These are phyloP conservation scores for Choloepus hoffmanni DNA, from an alignment of 2,113 vertebrate species.

Conservation along the genomic window DNA sequence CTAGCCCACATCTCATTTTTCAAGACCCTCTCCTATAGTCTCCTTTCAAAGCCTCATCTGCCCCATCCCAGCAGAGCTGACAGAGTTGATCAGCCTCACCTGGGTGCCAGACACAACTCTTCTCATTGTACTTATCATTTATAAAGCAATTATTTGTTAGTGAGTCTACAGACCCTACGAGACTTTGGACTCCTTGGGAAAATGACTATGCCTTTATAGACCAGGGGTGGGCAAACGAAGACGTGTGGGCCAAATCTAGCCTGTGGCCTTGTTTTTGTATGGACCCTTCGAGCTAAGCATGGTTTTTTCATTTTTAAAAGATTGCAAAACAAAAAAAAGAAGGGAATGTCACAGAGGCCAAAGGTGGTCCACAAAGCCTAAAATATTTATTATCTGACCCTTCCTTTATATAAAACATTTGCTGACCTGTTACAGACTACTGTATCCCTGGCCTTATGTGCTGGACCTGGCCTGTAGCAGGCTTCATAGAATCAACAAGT, in stretches of 20 bases:
- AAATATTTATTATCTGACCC: background rate
- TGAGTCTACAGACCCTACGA: background rate
- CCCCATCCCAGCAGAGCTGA: background rate
- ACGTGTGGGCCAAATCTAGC: background rate
- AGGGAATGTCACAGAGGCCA: background rate
- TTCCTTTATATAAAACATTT: background rate
- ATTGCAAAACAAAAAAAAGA: background rate
- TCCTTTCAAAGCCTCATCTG: slow-evolving; percentile 2
- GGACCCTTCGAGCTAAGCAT: background rate
- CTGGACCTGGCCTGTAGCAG: background rate
- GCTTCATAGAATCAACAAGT: background rate
- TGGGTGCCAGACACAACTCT: background rate
- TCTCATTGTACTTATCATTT: background rate
- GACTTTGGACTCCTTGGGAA: background rate
- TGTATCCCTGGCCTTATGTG: background rate
- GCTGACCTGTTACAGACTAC: background rate
- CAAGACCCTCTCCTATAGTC: background rate
- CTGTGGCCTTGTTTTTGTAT: background rate
- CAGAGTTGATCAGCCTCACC: background rate
- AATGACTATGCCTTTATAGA: background rate
- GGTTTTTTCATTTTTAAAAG: background rate
- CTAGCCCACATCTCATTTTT: background rate
- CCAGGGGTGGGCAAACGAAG: background rate
- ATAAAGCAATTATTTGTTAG: background rate
- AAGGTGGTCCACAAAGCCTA: background rate